Base-by-base conservation (phyloP, 2,113 vertebrate species). In the Ranitomeya imitator region DNA sequence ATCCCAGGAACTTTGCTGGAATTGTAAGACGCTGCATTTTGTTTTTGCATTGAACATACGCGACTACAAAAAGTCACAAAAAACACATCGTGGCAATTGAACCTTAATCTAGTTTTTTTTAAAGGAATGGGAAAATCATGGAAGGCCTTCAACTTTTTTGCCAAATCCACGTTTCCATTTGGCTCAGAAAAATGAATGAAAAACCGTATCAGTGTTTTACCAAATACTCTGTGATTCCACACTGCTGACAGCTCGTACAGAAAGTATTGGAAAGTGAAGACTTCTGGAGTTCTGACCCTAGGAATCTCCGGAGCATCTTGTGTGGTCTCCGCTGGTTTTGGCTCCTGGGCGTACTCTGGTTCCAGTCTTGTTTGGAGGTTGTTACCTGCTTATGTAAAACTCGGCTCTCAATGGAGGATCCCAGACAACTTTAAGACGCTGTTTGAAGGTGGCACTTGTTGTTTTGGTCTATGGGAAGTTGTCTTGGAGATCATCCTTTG, bases 311-410 rank as follows among this genome's bases (percentile, higher is more conserved):
- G 19, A 23, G 23, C 87, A 57, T 31, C 69, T 16, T 88, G 81
- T 88, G 87, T 83, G 87, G 87, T 88, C 87, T 74, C 52, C 7
- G 23, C 15, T 67, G 7, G n/a, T 54, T 7, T 63, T 37, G 6
- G 45, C 11, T 52, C 11, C 16, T 14, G 15, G 45, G 54, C 10
- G 45, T 79, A 26, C 37, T 54, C n/a, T 8, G 26, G 71, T n/a
- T 54, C 61, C 80, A 12, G 45, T 79, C 73, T 82, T 61, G 79
- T 61, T 82, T 73, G 55, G 60, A 37, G 79, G 31, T 37, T 55
- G 79, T 88, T 83, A 88, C 87, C 87, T 88, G 81, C 73, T 57
- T 31, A 88, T 88, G 69, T 79, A 73, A 65, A 45, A 19, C 23
- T 54, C 13, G 0, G 6, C 12, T 12, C 14, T 61, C 31, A 74